A percentile compares a stretch with the other conserved stretches of the same genome.
Conservation (phyloP, 2,113 vertebrate species). For the Tupaia chinensis region DNA sequence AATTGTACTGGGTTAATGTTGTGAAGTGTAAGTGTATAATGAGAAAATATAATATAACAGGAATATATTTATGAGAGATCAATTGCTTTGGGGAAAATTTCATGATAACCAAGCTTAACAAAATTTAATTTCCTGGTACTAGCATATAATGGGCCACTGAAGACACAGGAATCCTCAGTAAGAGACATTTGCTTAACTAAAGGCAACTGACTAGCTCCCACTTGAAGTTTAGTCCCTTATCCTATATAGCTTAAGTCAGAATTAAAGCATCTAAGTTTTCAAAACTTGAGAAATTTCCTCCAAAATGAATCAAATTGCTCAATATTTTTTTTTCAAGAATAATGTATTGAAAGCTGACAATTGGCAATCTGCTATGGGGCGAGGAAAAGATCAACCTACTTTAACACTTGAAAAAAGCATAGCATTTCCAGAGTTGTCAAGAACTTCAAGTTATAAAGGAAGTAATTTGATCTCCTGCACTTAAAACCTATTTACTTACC, state of each 20-base stretch:
- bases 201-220: not conserved
- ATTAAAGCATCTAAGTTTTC: conserved; percentile 53
- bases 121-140: not conserved
- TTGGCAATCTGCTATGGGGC: conserved; percentile 37
- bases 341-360: conserved; percentile 40
- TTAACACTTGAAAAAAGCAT: conserved; percentile 47
- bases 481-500: conserved; percentile 70
- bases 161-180: not conserved
- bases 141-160: not conserved
- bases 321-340: not conserved
- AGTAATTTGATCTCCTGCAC: conserved; percentile 65
- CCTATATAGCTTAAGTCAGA: not conserved
- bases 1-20: not conserved
- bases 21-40: not conserved
- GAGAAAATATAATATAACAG: conserved; percentile 24
- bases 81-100: conserved; percentile 2
- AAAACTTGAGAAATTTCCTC: conserved; percentile 28
- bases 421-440: conserved; percentile 60
- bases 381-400: conserved; percentile 44
- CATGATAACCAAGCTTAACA: not conserved
- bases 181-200: not conserved
- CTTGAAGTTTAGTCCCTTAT: not conserved
- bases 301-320: conserved; percentile 28
- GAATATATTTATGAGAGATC: not conserved
- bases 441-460: conserved; percentile 56